phyloP scores from a whole-genome alignment of 2,888 invertebrate genomes.

The Yponomeuta cagnagella region DNA sequence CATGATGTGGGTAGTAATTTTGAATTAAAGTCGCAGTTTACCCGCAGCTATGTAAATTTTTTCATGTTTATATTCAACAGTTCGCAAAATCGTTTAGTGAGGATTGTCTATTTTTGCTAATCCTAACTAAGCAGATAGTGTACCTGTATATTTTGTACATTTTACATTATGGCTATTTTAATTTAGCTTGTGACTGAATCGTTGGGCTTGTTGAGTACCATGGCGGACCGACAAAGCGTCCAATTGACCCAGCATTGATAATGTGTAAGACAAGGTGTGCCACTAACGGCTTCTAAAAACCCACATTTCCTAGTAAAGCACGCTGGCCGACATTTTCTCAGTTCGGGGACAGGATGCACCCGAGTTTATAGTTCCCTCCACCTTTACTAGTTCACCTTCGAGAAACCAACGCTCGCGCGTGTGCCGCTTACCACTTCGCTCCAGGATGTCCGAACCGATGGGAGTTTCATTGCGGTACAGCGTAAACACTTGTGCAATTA shows the following conservation, averaged over 20 bases:
- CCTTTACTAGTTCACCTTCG: not conserved
- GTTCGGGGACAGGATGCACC: conserved; percentile 62
- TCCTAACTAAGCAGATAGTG: not conserved
- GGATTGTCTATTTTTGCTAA: conserved; percentile 1
- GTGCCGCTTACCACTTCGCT: not conserved
- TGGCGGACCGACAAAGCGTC: conserved; percentile 39
- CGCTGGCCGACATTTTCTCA: conserved; percentile 53
- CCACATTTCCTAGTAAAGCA: conserved; percentile 66
- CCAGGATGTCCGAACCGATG: not conserved
- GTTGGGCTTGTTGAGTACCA: conserved; percentile 36
- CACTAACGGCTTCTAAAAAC: conserved; percentile 66
- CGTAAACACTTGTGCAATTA: conserved; percentile 15
- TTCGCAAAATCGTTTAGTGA: not conserved
- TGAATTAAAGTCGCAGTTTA: not conserved
- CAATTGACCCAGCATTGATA: conserved; percentile 56
- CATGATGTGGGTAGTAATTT: not conserved
- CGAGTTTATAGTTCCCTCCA: conserved; percentile 16
- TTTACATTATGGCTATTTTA: not conserved
- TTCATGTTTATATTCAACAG: conserved; percentile 8
- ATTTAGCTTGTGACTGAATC: conserved; percentile 12
- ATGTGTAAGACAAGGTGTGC: conserved; percentile 52
- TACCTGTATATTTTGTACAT: not conserved
- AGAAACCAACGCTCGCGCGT: not conserved
- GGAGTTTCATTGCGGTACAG: not conserved
- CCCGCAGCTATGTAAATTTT: conserved; percentile 9